Conservation (phyloP, 2,888 invertebrate species). For the Philopedon plagiatum region DNA sequence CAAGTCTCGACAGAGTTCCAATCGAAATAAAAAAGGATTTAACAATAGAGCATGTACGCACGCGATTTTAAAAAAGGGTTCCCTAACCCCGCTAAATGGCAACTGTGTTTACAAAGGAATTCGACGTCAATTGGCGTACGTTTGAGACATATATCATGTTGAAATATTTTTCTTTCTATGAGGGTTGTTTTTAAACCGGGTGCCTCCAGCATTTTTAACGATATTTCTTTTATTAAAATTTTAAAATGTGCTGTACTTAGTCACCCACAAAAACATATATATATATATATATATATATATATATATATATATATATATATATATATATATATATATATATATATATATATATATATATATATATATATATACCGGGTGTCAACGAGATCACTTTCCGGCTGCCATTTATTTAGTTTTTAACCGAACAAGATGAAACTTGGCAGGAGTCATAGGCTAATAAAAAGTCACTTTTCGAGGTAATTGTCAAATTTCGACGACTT, state of each 20-base stretch:
- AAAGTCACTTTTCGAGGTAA: too few relatives aligned
- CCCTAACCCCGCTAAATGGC: constrained; percentile 23
- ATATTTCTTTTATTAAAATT: not conserved
- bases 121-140: constrained; percentile 33
- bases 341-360: too few relatives aligned
- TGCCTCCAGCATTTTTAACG: constrained; percentile 7
- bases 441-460: too few relatives aligned
- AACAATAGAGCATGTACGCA: constrained; percentile 43
- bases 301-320: too few relatives aligned
- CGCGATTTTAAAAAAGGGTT: constrained; percentile 43
- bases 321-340: too few relatives aligned
- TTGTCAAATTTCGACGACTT: too few relatives aligned
- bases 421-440: too few relatives aligned
- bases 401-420: too few relatives aligned
- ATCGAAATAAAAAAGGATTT: constrained; percentile 38
- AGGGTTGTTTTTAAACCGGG: constrained; percentile 31
- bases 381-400: too few relatives aligned
- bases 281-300: too few relatives aligned
- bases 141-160: constrained; percentile 48
- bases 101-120: constrained; percentile 48
- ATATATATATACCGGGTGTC: too few relatives aligned
- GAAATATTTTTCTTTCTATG: constrained; percentile 31
- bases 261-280: too few relatives aligned
- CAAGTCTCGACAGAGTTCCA: constrained; percentile 24
- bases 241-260: not conserved